These are phyloP conservation scores for Mus spicilegus DNA, from an alignment of 2,113 vertebrate genomes.

Conservation along the genomic window DNA sequence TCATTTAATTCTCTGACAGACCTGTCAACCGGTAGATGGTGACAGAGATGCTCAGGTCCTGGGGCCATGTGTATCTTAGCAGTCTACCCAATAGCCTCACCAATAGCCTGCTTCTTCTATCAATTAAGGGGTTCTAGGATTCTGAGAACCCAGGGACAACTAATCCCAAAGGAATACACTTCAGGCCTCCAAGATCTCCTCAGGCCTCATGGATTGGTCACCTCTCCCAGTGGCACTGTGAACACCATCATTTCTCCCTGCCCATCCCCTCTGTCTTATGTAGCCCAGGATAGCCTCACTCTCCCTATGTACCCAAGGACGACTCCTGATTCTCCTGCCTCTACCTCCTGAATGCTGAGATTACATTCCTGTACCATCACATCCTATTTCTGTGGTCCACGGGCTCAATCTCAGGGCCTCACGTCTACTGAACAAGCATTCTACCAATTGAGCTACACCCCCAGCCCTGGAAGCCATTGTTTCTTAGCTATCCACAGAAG, in stretches of 20 bases:
- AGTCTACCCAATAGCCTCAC: not conserved
- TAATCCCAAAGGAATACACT: not conserved
- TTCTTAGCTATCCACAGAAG: not conserved
- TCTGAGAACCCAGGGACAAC: not conserved
- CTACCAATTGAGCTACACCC: not conserved
- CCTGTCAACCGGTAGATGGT: too few relatives aligned
- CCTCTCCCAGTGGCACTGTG: accelerated
- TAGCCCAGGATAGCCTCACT: too few relatives aligned
- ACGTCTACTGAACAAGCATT: not conserved
- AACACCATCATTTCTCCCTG: not conserved
- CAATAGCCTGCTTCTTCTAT: not conserved
- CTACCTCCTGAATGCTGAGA: too few relatives aligned
- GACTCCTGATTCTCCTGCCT: not conserved
- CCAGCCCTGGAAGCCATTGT: too few relatives aligned
- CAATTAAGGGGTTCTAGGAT: not conserved
- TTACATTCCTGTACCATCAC: not conserved
- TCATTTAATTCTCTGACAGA: too few relatives aligned
- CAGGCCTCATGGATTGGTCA: not conserved
- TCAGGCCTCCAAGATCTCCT: not conserved
- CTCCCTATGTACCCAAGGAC: not conserved
- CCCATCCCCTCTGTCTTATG: not conserved
- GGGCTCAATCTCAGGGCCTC: not conserved
- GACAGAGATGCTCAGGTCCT: too few relatives aligned
- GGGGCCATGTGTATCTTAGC: too few relatives aligned
- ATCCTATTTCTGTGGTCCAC: not conserved